Evolutionary conservation across 2,888 invertebrate genomes (phyloP).

Genomic region (Neria commutata): DNA sequence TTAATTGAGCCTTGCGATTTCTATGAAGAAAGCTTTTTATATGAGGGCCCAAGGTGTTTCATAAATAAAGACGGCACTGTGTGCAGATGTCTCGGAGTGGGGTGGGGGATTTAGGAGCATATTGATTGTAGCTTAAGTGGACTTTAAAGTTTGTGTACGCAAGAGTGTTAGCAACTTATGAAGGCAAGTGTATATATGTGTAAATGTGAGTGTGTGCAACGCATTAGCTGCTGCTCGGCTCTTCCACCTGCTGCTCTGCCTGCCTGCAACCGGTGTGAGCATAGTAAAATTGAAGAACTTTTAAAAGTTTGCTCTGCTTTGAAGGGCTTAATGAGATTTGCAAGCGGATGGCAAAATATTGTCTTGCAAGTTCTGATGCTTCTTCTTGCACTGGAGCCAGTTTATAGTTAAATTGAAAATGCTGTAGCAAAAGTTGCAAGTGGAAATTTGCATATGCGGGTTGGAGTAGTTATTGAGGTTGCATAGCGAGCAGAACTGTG

Average conservation of each 20-base stretch:
- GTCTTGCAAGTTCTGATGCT: too few relatives aligned
- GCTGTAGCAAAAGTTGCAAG: too few relatives aligned
- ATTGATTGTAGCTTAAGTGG: constrained; percentile 9
- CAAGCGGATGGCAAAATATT: background rate
- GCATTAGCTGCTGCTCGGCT: constrained; percentile 18
- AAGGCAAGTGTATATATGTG: constrained; percentile 2
- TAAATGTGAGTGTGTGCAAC: constrained; percentile 4
- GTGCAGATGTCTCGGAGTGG: too few relatives aligned
- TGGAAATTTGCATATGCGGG: too few relatives aligned
- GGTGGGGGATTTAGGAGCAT: background rate
- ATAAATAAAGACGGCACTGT: too few relatives aligned
- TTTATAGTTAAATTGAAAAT: background rate
- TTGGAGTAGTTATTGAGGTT: too few relatives aligned
- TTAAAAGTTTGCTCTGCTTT: constrained; percentile 23
- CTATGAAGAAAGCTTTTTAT: too few relatives aligned
- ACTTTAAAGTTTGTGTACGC: constrained; percentile 2
- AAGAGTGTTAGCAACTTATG: background rate
- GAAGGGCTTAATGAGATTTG: constrained; percentile 20
- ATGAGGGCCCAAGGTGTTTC: too few relatives aligned
- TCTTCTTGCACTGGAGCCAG: too few relatives aligned
- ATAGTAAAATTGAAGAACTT: background rate
- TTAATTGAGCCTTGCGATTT: too few relatives aligned
- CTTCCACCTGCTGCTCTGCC: background rate
- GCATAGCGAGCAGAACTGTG: too few relatives aligned
- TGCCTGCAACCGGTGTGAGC: too few relatives aligned